These are phyloP conservation scores for Limnodromus scolopaceus DNA, from an alignment of 2,797 vertebrate genomes.

Conservation along the genomic window DNA sequence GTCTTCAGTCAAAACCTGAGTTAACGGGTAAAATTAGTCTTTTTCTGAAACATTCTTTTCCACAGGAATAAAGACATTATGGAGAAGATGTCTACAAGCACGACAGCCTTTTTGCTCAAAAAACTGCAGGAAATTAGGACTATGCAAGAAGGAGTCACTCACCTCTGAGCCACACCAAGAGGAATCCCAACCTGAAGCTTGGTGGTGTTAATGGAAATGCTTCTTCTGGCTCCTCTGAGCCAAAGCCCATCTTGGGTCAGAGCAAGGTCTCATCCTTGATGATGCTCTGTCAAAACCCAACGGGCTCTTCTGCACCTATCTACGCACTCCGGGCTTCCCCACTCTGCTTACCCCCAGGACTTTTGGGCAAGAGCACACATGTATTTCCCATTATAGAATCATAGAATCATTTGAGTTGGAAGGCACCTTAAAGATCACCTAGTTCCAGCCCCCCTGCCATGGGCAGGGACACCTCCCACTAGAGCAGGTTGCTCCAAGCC, in stretches of 20 bases:
- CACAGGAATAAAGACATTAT: not conserved
- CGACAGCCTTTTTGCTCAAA: not conserved
- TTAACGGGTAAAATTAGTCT: not conserved
- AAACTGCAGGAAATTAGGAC: not conserved
- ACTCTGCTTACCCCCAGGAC: not conserved
- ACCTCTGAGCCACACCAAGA: not conserved
- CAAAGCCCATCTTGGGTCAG: not conserved
- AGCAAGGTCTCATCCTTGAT: not conserved
- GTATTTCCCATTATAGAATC: not conserved
- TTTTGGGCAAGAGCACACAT: rapidly evolving
- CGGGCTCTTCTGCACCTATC: not conserved
- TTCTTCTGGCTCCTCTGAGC: not conserved
- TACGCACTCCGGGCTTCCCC: not conserved
- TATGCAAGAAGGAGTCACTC: not conserved
- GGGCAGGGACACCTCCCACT: no score
- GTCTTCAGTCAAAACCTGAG: not conserved
- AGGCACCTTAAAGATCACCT: no score
- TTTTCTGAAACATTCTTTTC: not conserved
- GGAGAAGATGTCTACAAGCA: not conserved
- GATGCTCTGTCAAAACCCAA: not conserved
- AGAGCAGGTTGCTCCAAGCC: no score
- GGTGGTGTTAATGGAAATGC: not conserved
- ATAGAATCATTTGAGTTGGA: no score
- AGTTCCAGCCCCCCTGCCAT: no score
- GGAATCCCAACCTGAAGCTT: not conserved